phyloP scores from a whole-genome alignment of 2,797 vertebrate genomes.

The Sebastes variabilis region DNA sequence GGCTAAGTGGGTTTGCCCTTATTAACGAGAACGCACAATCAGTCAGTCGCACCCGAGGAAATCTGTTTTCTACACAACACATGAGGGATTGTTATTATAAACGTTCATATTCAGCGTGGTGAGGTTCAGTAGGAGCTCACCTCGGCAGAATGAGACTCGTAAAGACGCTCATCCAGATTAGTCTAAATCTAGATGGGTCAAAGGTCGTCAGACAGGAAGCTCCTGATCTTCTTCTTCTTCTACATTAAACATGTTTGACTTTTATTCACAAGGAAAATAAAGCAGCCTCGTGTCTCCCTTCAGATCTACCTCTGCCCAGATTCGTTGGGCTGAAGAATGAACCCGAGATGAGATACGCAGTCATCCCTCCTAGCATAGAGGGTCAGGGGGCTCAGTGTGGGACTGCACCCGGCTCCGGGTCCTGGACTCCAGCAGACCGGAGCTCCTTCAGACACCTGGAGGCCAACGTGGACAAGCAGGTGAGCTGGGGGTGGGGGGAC shows the following conservation, averaged over 20 bases:
- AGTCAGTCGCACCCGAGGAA: conserved; percentile 40
- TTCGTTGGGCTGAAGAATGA: conserved; percentile 89
- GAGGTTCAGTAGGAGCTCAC: conserved; percentile 3
- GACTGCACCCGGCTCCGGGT: conserved; percentile 27
- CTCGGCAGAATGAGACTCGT: background rate
- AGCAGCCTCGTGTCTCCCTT: conserved; percentile 3
- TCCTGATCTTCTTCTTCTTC: background rate
- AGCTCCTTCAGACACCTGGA: conserved; percentile 85
- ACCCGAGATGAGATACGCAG: conserved; percentile 80
- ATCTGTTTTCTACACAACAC: conserved; percentile 11
- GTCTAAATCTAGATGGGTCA: background rate
- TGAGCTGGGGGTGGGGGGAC: conserved; percentile 32
- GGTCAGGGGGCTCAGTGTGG: conserved; percentile 78
- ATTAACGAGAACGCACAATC: conserved; percentile 49
- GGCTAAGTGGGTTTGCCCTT: conserved; percentile 64
- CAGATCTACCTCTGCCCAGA: conserved; percentile 91
- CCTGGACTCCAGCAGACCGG: conserved; percentile 81
- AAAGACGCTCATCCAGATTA: conserved; percentile 10
- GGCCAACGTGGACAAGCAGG: conserved; percentile 84
- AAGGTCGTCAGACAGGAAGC: conserved; percentile 6
- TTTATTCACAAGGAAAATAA: background rate
- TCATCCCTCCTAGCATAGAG: conserved; percentile 70
- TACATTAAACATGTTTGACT: background rate
- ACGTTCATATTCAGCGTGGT: background rate
- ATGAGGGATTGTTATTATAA: conserved; percentile 29